Evolutionary conservation across 2,797 vertebrate species (phyloP).

Genomic region (Chelidonichthys spinosus): DNA sequence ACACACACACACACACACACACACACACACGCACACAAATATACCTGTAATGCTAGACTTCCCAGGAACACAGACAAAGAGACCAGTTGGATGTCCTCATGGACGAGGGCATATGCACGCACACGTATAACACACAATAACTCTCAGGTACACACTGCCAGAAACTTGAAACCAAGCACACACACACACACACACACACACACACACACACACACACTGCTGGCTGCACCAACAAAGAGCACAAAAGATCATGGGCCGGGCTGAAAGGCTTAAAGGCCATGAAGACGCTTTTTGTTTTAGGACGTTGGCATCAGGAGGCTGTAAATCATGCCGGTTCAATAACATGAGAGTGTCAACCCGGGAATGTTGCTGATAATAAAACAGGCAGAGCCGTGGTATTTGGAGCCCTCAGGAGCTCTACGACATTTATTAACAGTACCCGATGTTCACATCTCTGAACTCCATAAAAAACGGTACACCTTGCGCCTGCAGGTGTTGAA

Average conservation of each 20-base stretch:
- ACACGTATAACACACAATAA: conserved; percentile 21
- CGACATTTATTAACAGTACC: not conserved
- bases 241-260: conserved; percentile 61
- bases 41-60: conserved; percentile 66
- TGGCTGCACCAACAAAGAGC: conserved; percentile 37
- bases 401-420: not conserved
- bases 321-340: conserved; percentile 37
- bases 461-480: conserved; percentile 16
- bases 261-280: conserved; percentile 37
- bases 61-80: conserved; percentile 63
- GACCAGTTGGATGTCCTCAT: conserved; percentile 38
- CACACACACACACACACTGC: conserved; percentile 24
- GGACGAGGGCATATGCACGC: conserved; percentile 25
- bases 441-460: not conserved
- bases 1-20: conserved; percentile 10
- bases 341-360: conserved; percentile 4
- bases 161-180: conserved; percentile 69
- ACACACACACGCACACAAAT: not conserved
- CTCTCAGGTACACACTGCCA: not conserved
- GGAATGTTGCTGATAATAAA: conserved; percentile 36
- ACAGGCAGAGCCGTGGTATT: conserved; percentile 5
- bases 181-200: conserved; percentile 28
- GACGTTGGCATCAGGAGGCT: conserved; percentile 51
- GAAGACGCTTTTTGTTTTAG: conserved; percentile 57
- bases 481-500: conserved; percentile 16